Evolutionary conservation across 2,888 invertebrate genomes (phyloP).

Genomic region (Caenorhabditis afra): DNA sequence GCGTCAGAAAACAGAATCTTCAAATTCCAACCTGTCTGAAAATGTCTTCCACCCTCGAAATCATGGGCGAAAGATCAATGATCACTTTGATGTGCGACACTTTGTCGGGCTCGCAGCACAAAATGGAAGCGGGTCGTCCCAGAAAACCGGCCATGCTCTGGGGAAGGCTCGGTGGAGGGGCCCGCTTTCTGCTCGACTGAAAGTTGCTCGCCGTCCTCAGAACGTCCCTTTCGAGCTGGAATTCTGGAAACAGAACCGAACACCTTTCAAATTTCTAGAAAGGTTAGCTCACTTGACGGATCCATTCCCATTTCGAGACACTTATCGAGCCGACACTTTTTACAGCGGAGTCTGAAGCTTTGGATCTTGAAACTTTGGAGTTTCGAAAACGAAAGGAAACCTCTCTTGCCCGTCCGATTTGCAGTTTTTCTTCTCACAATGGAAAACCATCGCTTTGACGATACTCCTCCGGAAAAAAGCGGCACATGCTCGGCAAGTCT

Average conservation of each 20-base stretch:
- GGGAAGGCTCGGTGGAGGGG: background rate
- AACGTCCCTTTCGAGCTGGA: conserved; percentile 14
- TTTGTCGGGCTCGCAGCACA: conserved; percentile 14
- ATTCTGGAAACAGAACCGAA: conserved; percentile 1
- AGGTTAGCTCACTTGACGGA: conserved; percentile 1
- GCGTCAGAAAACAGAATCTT: no score
- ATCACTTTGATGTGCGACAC: conserved; percentile 14
- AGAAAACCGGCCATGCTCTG: conserved; percentile 8
- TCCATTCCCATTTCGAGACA: conserved; percentile 23
- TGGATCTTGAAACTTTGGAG: background rate
- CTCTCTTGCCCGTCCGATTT: no score
- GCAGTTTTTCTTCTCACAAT: background rate
- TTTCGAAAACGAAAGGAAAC: background rate
- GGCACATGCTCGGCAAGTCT: conserved; percentile 52
- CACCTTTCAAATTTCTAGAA: no score
- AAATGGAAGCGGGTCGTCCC: conserved; percentile 2
- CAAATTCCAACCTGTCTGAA: conserved; percentile 3
- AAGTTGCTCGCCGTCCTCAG: conserved; percentile 11
- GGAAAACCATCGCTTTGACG: background rate
- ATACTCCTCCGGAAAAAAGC: conserved; percentile 34
- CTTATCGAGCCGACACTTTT: conserved; percentile 26
- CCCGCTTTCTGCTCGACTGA: background rate
- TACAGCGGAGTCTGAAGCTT: conserved; percentile 10
- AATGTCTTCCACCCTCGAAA: background rate
- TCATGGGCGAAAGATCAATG: conserved; percentile 11